Base-by-base conservation (phyloP, 2,113 vertebrate species). In the Taxidea taxus region DNA sequence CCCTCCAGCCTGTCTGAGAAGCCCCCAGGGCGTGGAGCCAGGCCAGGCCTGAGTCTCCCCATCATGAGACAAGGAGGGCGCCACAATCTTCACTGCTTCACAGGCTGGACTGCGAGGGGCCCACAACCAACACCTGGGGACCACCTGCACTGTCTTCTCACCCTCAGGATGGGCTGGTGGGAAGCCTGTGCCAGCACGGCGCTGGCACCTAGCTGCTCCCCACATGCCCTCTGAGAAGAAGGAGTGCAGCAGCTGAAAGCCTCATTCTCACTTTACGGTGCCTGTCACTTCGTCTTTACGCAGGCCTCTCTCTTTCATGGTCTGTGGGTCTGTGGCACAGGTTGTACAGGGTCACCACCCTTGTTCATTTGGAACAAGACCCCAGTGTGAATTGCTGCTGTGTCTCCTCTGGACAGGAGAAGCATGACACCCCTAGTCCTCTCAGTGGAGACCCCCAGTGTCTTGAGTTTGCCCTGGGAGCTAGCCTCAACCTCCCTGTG, bases 101-200 rank as follows among this genome's bases (percentile, higher is more conserved):
- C 2, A 0, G 29, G 66, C 6, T 7, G 42, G 31, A 16, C 51
- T 0, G 0, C 4, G 27, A 47, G 39, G 39, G 2, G 1, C 25
- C n/a, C 6, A 7, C 49, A 4, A 9, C 34, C 6, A 5, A 11
- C 21, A 4, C 49, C 39, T 18, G 4, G 68, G 47, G 18, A 14
- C 16, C 8, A 1, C 34, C 51, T 47, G 49, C 20, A 1, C 80
- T 27, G 15, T 7, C 16, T 14, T 44, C 23, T 29, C 25, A 2
- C 25, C 6, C 13, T 75, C 72, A 31, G 74, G 27, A 13, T 8
- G 2, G 44, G 29, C 54, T 39, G 13, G 6, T 42, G n/a, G 51
- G 64, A 37, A 37, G 75, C 29, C 27, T 6, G 0, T 49, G 72
- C 29, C 20, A 72, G 14, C 68, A 68, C 14, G 56, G 49, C 7